Conservation (phyloP, 2,888 invertebrate genomes). For the Orthosia gothica region DNA sequence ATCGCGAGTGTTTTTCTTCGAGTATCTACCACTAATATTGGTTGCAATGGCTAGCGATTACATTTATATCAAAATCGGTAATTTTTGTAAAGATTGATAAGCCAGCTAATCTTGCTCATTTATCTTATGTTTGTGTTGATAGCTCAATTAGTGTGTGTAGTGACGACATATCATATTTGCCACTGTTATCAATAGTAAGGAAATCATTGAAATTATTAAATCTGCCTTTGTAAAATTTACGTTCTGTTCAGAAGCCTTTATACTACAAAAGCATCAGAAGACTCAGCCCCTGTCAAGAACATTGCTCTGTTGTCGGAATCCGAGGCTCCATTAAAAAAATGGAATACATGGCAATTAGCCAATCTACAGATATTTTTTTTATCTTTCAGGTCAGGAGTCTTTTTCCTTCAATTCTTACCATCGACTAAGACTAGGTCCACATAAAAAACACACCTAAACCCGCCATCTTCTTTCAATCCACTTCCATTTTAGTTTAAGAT, state of each 20-base stretch:
- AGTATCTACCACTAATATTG: slow-evolving; percentile 19
- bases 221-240: not conserved
- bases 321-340: too few relatives aligned
- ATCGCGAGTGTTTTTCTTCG: slow-evolving; percentile 45
- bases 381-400: not conserved
- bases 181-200: not conserved
- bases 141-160: slow-evolving; percentile 14
- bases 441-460: not conserved
- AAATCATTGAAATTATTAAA: not conserved
- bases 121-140: slow-evolving; percentile 49
- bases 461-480: not conserved
- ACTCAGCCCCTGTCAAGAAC: not conserved
- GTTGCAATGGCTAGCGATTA: slow-evolving; percentile 10
- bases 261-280: not conserved
- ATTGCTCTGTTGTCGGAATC: too few relatives aligned
- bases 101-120: slow-evolving; percentile 51
- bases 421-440: too few relatives aligned
- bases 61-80: slow-evolving; percentile 54
- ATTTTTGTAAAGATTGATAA: slow-evolving; percentile 57
- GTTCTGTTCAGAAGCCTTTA: not conserved
- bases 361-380: too few relatives aligned
- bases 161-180: slow-evolving; percentile 18
- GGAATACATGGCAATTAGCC: too few relatives aligned
- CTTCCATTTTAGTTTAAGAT: slow-evolving; percentile 1
- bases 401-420: not conserved